Base-by-base conservation (phyloP, 30 jellyfish, hydroid and myxozoan species). In the Thelohanellus kitauei region DNA sequence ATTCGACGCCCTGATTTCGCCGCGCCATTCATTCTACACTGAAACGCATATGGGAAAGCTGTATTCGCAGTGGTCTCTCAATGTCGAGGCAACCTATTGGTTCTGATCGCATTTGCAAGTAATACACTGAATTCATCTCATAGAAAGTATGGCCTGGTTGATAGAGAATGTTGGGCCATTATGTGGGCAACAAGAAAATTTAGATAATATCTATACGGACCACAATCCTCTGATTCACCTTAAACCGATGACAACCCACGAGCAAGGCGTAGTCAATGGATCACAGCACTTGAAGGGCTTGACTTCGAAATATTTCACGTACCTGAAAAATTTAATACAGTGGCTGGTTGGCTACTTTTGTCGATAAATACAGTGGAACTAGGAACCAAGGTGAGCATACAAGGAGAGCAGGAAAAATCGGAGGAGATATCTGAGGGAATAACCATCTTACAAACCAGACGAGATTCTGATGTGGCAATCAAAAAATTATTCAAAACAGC, bases 11-110 rank as follows among this genome's bases (percentile, higher is more conserved):
- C 83, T 14, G 61, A 57, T 38, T 56, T 13, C 30, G n/a, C 44
- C 1, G 21, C 14, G 16, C 75, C 54, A 2, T 56, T 56, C 22
- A 15, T 20, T 35, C 21, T 57, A 51, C 39, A 38, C 12, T 32
- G 51, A n/a, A 66, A 57, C 22, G 83, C 67, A 11, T 15, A 45
- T 23, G 37, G 35, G 25, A 17, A 14, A n/a, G 83, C 58, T 8
- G 14, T 57, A 10, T 66, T 66, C n/a, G 60, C 49, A 12, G 60
- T 57, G 0, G 57, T 57, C 15, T 35, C 67, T 4, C 83, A 57
- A 31, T 30, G 20, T 3, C 41, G 23, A 21, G 17, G 25, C 18
- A 48, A 43, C 6, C 35, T 0, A 1, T 54, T 49, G 43, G 16
- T 21, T 5, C 64, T 47, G 12, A 23, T 55, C 29, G 56, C 75